Evolutionary conservation across 2,888 invertebrate genomes (phyloP).

Genomic region (Sphaeridia pumilis): DNA sequence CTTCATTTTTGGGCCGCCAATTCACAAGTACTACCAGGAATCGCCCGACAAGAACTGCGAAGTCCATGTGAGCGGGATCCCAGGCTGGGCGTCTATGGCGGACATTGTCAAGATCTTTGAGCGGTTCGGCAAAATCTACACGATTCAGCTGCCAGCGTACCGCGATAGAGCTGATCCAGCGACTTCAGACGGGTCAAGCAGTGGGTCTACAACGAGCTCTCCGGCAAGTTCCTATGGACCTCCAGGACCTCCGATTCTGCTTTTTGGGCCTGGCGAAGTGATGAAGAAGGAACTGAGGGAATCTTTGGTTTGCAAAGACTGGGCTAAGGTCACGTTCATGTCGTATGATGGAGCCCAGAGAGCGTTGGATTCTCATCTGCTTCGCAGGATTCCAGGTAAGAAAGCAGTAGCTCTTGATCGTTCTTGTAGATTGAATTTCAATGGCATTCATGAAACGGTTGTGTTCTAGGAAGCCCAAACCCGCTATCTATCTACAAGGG

Average conservation of each 20-base stretch:
- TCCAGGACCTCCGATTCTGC: too few species aligned
- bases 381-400: constrained; percentile 27
- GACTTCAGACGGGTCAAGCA: not conserved
- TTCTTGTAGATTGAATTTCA: too few species aligned
- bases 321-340: constrained; percentile 28
- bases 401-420: too few species aligned
- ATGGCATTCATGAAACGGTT: too few species aligned
- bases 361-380: constrained; percentile 28
- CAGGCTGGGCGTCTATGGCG: constrained; percentile 30
- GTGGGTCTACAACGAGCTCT: too few species aligned
- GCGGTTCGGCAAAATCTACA: constrained; percentile 27
- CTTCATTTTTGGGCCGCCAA: constrained; percentile 30
- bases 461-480: constrained; percentile 21
- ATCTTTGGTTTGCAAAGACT: constrained; percentile 25
- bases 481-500: constrained; percentile 34
- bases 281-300: not conserved
- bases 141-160: constrained; percentile 27
- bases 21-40: constrained; percentile 29
- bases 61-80: constrained; percentile 26
- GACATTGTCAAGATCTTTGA: constrained; percentile 30
- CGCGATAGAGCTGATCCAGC: not conserved
- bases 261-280: too few species aligned
- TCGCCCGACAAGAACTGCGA: constrained; percentile 26
- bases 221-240: too few species aligned
- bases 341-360: constrained; percentile 30